phyloP scores from a whole-genome alignment of 2,797 vertebrate species.

The Columba guinea region DNA sequence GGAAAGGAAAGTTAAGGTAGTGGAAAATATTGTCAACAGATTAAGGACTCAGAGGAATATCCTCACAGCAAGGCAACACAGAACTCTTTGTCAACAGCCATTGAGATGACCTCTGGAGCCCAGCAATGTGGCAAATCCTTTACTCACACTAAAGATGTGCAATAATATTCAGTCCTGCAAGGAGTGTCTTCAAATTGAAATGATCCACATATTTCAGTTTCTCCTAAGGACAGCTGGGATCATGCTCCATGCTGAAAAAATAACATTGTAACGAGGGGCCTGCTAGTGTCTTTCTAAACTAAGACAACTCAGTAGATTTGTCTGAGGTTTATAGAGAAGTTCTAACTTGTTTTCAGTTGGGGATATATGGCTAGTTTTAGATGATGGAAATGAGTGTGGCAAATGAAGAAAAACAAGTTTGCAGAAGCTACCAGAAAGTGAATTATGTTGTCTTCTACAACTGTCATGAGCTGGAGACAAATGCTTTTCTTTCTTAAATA shows the following conservation, averaged over 20 bases:
- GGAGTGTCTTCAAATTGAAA: not conserved
- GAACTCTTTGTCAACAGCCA: not conserved
- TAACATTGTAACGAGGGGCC: not conserved
- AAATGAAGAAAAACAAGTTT: not conserved
- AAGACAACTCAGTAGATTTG: not conserved
- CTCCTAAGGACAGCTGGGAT: not conserved
- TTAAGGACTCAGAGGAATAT: not conserved
- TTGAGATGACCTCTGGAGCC: not conserved
- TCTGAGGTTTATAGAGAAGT: not conserved
- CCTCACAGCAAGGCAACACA: not conserved
- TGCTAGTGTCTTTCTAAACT: not conserved
- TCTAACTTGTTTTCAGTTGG: not conserved
- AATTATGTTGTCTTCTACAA: not conserved
- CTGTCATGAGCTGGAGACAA: not conserved
- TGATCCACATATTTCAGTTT: not conserved
- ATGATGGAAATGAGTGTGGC: not conserved
- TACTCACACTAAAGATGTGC: not conserved
- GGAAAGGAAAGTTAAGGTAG: not conserved
- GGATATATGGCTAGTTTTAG: not conserved
- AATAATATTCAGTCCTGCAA: not conserved
- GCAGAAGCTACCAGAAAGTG: not conserved
- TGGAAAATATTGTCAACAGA: not conserved
- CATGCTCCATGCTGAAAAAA: not conserved
- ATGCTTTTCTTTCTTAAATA: not conserved
- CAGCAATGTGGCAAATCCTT: not conserved